A percentile compares a stretch with the other conserved stretches of the same genome.
Evolutionary conservation across 2,797 vertebrate species (phyloP).

Genomic region (Loriculus beryllinus): DNA sequence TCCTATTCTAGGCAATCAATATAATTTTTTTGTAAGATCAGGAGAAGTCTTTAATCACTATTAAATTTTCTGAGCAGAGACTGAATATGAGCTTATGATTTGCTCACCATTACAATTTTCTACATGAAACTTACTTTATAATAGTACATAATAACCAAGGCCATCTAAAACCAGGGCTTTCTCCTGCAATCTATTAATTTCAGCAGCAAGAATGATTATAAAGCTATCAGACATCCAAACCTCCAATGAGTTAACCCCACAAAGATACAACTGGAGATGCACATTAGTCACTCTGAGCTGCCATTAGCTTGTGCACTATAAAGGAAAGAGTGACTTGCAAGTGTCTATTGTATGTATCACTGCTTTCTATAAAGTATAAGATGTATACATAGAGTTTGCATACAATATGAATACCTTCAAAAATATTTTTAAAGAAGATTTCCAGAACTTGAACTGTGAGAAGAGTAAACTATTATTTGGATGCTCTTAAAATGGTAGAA

Average conservation of each 20-base stretch:
- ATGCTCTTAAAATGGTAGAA: neutral
- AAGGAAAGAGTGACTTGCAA: neutral
- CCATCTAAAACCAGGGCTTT: neutral
- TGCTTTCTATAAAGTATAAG: neutral
- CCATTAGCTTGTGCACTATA: neutral
- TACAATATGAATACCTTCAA: neutral
- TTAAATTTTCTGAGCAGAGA: neutral
- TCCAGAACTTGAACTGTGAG: neutral
- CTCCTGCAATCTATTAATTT: neutral
- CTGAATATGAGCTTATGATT: neutral
- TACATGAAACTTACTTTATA: neutral
- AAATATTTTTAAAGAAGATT: neutral
- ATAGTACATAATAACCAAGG: neutral
- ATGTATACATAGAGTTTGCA: neutral
- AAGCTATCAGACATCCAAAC: constrained; percentile 1
- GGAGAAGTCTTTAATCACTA: neutral
- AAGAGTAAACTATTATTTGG: neutral
- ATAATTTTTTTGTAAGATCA: neutral
- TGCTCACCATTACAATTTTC: neutral
- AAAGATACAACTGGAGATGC: neutral
- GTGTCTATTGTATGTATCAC: neutral
- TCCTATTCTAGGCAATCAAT: neutral
- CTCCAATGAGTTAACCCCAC: neutral
- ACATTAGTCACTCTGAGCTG: neutral
- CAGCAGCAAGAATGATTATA: neutral